Percentiles rank a stretch among this genome's conserved stretches.
These are phyloP conservation scores for Smithornis capensis DNA, from an alignment of 2,113 vertebrate genomes.

Conservation along the genomic window DNA sequence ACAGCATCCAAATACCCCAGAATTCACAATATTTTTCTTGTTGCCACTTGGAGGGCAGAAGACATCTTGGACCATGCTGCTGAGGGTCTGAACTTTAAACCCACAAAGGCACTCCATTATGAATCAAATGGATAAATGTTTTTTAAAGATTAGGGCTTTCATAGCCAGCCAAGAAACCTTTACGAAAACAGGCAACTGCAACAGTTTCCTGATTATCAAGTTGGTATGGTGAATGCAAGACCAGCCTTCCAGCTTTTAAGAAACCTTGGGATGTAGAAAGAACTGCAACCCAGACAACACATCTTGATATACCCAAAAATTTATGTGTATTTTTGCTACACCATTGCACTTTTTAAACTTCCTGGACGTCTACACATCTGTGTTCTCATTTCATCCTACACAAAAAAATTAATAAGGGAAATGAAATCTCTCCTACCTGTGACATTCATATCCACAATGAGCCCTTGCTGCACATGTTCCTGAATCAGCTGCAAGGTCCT, in stretches of 20 bases:
- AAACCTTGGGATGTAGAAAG: neutral
- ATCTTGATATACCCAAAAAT: neutral
- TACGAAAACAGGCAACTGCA: neutral
- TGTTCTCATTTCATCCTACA: fast-evolving
- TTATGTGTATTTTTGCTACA: neutral
- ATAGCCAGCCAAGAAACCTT: neutral
- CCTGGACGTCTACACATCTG: neutral
- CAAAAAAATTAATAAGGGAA: neutral
- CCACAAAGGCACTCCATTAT: neutral
- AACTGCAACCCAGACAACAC: neutral
- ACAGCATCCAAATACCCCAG: neutral
- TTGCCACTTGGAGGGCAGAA: neutral
- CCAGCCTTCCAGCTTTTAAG: neutral
- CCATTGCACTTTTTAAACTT: neutral
- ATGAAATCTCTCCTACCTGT: slow-evolving; percentile 52
- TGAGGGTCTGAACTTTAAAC: neutral
- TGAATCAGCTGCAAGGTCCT: slow-evolving; percentile 74
- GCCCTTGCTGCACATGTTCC: slow-evolving; percentile 71
- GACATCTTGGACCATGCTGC: neutral
- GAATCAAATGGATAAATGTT: neutral
- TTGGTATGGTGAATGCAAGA: fast-evolving
- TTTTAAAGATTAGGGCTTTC: neutral
- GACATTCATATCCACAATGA: slow-evolving; percentile 69
- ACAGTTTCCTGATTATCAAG: neutral
- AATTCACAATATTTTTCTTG: neutral